Evolutionary conservation across 64 coral and sea anemone species (phyloP).

Genomic region (Stylophora pistillata): DNA sequence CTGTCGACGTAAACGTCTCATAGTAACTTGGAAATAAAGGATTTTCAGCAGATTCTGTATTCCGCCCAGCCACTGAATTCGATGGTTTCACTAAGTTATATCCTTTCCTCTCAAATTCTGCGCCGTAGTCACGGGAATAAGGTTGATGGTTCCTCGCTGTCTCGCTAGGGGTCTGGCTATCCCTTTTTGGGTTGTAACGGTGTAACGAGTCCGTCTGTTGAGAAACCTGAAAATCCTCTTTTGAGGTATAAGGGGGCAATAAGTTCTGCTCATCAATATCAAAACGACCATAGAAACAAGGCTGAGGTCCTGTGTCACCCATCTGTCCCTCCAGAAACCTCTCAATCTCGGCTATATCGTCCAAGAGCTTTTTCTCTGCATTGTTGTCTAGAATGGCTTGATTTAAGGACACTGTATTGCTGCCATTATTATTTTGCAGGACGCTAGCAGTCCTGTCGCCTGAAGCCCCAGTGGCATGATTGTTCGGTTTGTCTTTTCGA

Average conservation of each 20-base stretch:
- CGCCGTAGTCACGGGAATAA: no score
- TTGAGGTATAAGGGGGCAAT: no score
- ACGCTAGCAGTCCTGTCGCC: neutral
- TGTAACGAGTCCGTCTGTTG: no score
- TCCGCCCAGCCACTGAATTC: no score
- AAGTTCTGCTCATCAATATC: neutral
- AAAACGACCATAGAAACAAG: neutral
- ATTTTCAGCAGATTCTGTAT: no score
- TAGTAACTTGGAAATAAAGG: neutral
- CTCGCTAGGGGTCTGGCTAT: no score
- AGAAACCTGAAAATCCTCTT: no score
- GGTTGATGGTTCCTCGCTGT: no score
- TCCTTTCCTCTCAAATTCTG: neutral
- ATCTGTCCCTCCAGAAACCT: neutral
- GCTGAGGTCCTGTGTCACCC: neutral
- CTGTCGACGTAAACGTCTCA: neutral
- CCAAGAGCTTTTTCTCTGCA: neutral
- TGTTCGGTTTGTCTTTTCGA: neutral
- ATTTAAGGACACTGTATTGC: neutral
- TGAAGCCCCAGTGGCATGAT: neutral
- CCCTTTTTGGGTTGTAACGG: no score
- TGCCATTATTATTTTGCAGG: neutral
- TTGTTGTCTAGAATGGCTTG: neutral
- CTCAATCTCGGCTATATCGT: neutral
- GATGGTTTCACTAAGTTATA: no score